These are phyloP conservation scores for Gryon sp. DNA, from an alignment of 1,140 invertebrate genomes.

Conservation along the genomic window DNA sequence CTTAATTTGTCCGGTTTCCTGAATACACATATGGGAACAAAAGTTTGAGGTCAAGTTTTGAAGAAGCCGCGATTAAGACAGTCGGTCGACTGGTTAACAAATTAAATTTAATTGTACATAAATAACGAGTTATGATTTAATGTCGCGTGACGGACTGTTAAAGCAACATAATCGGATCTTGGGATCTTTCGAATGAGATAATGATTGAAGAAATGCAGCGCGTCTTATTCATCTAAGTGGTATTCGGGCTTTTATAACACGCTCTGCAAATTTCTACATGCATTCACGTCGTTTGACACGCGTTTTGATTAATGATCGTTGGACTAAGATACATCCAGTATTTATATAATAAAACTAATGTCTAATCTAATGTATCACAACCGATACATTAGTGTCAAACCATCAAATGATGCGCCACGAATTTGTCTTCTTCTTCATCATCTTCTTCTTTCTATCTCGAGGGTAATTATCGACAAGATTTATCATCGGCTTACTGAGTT, in stretches of 20 bases:
- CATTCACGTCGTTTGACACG: conserved; percentile 48
- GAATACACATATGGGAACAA: background rate
- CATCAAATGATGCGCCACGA: conserved; percentile 36
- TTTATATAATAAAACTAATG: conserved; percentile 61
- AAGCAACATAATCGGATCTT: conserved; percentile 18
- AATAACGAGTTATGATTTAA: conserved; percentile 54
- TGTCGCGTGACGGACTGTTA: conserved; percentile 38
- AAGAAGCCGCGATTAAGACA: conserved; percentile 3
- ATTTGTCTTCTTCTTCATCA: conserved; percentile 53
- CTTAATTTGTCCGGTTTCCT: too few species aligned
- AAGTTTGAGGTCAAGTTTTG: background rate
- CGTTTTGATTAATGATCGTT: conserved; percentile 62
- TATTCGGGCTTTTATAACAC: conserved; percentile 66
- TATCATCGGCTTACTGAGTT: conserved; percentile 10
- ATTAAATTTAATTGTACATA: conserved; percentile 49
- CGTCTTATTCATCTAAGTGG: conserved; percentile 63
- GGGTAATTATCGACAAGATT: conserved; percentile 37
- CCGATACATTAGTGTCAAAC: conserved; percentile 52
- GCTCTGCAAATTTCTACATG: conserved; percentile 67
- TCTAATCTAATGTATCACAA: conserved; percentile 60
- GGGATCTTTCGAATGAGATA: conserved; percentile 32
- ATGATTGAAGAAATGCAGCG: conserved; percentile 40
- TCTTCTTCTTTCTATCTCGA: too few species aligned
- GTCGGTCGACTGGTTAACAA: conserved; percentile 27
- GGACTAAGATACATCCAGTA: conserved; percentile 41